Evolutionary conservation across 2,113 vertebrate genomes (phyloP).

Genomic region (Oostethus manadensis): DNA sequence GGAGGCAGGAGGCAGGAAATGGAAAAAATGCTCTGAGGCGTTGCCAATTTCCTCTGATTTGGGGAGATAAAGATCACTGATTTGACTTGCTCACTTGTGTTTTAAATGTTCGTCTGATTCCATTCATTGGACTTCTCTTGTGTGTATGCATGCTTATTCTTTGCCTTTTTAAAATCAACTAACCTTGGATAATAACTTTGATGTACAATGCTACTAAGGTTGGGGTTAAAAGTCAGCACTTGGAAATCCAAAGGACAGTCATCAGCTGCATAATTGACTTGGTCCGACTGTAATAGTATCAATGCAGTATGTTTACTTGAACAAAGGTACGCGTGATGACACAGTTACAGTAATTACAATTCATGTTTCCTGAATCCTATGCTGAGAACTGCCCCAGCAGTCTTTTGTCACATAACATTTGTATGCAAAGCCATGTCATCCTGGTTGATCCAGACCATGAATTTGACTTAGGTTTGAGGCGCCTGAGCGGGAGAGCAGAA

Average conservation of each 20-base stretch:
- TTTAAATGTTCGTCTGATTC: background rate
- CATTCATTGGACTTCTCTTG: background rate
- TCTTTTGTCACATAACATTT: slow-evolving; percentile 11
- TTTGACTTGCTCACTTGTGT: background rate
- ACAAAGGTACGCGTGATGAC: background rate
- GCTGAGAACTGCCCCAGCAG: slow-evolving; percentile 14
- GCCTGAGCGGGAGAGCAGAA: slow-evolving; percentile 19
- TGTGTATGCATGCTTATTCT: too few species aligned
- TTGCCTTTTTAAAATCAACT: too few species aligned
- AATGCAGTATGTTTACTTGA: background rate
- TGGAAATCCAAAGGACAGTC: too few species aligned
- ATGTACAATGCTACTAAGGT: too few species aligned
- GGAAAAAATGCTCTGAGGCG: slow-evolving; percentile 48
- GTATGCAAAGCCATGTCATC: slow-evolving; percentile 17
- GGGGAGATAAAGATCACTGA: slow-evolving; percentile 23
- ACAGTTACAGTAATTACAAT: background rate
- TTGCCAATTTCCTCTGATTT: slow-evolving; percentile 55
- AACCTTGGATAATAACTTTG: too few species aligned
- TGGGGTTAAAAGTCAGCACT: too few species aligned
- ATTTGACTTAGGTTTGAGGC: slow-evolving; percentile 22
- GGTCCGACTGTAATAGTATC: background rate
- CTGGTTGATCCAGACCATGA: slow-evolving; percentile 23
- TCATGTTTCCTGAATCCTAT: background rate
- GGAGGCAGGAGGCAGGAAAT: slow-evolving; percentile 48
- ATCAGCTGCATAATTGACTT: too few species aligned